phyloP scores from a whole-genome alignment of 2,113 vertebrate species.

The Ammodytes dubius region DNA sequence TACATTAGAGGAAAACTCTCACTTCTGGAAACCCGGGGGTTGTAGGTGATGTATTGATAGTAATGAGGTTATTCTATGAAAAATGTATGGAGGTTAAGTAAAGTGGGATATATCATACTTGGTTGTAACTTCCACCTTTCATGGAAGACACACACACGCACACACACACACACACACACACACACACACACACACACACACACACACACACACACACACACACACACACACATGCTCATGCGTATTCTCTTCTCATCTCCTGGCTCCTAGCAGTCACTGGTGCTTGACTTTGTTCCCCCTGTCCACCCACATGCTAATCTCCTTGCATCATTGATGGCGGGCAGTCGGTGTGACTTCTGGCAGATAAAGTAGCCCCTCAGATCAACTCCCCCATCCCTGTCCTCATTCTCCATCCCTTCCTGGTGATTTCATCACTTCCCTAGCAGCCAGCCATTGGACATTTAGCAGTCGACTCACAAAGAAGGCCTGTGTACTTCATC shows the following conservation, averaged over 20 bases:
- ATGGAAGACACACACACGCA: constrained; percentile 13
- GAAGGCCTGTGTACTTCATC: constrained; percentile 51
- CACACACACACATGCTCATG: constrained; percentile 3
- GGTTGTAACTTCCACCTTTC: constrained; percentile 30
- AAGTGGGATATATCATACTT: constrained; percentile 26
- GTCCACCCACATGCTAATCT: constrained; percentile 62
- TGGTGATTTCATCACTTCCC: constrained; percentile 66
- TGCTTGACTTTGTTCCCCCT: constrained; percentile 41
- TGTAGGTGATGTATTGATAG: constrained; percentile 44
- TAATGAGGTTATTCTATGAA: constrained; percentile 53
- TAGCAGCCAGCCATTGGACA: constrained; percentile 46
- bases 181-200: constrained; percentile 3
- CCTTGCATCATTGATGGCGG: constrained; percentile 62
- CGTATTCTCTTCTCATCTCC: constrained; percentile 43
- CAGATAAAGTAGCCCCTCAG: constrained; percentile 60
- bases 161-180: background rate
- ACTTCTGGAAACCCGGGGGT: constrained; percentile 27
- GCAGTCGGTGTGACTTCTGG: constrained; percentile 67
- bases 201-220: background rate
- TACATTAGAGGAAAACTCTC: constrained; percentile 31
- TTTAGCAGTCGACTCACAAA: constrained; percentile 61
- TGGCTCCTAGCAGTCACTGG: constrained; percentile 38
- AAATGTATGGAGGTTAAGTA: constrained; percentile 54
- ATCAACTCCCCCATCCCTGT: constrained; percentile 32
- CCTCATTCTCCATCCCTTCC: constrained; percentile 32